Conservation (phyloP, 2,113 vertebrate species). For the Cebus imitator region DNA sequence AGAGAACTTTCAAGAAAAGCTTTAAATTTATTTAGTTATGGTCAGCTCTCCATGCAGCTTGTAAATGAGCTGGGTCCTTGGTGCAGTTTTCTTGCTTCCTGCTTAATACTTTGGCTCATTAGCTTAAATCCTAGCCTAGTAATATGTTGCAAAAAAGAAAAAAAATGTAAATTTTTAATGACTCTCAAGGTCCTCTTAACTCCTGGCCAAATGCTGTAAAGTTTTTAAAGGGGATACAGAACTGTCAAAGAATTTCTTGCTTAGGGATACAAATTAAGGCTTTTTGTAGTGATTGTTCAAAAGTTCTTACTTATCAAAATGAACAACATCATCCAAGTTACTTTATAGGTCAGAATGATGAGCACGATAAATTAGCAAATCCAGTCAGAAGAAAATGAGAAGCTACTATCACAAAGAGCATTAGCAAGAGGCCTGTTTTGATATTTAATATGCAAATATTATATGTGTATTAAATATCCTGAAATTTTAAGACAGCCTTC, state of each 20-base stretch:
- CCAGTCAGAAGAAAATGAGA: background rate
- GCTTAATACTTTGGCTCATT: background rate
- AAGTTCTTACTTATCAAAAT: background rate
- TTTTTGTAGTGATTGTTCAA: background rate
- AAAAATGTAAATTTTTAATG: background rate
- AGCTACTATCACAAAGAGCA: too few species aligned
- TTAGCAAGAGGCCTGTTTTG: background rate
- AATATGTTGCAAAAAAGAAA: background rate
- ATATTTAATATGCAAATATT: background rate
- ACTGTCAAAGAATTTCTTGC: background rate
- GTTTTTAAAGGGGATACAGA: background rate
- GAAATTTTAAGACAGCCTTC: background rate
- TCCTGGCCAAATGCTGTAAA: background rate
- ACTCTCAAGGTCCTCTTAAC: background rate
- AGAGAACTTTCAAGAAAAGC: background rate
- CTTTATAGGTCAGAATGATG: rapidly evolving
- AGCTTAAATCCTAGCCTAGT: background rate
- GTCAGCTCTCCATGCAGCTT: rapidly evolving
- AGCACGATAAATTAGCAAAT: background rate
- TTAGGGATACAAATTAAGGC: background rate
- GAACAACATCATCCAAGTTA: background rate
- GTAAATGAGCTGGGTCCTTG: background rate
- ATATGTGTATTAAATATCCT: background rate
- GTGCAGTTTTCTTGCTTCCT: background rate
- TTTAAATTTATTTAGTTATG: background rate